phyloP scores from a whole-genome alignment of 2,113 vertebrate genomes.

The Oplegnathus fasciatus region DNA sequence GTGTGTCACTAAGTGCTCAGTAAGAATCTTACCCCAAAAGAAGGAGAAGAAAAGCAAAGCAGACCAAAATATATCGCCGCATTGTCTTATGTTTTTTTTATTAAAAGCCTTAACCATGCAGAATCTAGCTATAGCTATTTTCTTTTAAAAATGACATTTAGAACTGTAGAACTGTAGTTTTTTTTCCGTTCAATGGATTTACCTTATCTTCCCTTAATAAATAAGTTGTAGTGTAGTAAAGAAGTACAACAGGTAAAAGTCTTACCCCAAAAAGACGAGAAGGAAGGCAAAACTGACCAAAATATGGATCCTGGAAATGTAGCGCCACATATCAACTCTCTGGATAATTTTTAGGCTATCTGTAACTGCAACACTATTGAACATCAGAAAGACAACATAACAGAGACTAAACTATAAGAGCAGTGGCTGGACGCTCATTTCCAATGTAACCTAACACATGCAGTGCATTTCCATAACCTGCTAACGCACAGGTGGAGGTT shows the following conservation, averaged over 20 bases:
- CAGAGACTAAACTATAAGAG: background rate
- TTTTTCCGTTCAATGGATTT: too few species aligned
- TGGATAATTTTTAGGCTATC: background rate
- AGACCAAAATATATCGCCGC: too few species aligned
- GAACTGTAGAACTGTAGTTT: too few species aligned
- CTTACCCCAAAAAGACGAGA: slow-evolving; percentile 33
- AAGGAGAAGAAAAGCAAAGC: too few species aligned
- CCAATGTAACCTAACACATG: background rate
- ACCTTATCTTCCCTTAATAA: background rate
- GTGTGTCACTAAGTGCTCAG: background rate
- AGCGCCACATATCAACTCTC: slow-evolving; percentile 22
- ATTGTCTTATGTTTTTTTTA: too few species aligned
- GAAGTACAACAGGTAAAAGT: background rate
- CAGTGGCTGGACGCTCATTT: background rate
- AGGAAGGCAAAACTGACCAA: background rate
- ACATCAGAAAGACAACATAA: background rate
- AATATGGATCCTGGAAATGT: background rate
- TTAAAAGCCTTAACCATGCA: too few species aligned
- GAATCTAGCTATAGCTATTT: too few species aligned
- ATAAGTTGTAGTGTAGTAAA: background rate
- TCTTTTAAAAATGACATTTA: too few species aligned
- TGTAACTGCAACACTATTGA: background rate
- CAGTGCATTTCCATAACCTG: background rate
- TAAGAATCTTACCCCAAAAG: background rate
- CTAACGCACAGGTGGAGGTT: background rate